Base-by-base conservation (phyloP, 2,888 invertebrate species). In the Helobdella robusta region DNA sequence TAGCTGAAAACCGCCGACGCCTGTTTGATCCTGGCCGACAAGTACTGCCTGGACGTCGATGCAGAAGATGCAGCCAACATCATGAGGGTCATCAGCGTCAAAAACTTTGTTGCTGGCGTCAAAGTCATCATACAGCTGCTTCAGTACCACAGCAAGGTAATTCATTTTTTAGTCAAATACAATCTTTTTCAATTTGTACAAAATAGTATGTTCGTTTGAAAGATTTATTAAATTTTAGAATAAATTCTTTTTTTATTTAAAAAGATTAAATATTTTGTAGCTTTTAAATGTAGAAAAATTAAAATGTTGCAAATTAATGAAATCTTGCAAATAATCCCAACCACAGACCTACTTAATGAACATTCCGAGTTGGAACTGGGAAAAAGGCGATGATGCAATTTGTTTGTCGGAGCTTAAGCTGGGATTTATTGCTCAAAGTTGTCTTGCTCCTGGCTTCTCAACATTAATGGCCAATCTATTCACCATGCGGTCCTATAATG, bases 61-160 rank as follows among this genome's bases (percentile, higher is more conserved):
- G 97, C 97, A 62, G 98, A 99, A 83, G 98, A 99, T 83, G 98
- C 98, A 71, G 97, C 98, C 72, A 98, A 99, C 82, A 99, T 99
- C 79, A 99, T 99, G 98, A 85, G 98, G 79, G 98, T 98, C 72
- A 99, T 99, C 80, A 97, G 97, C 71, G 98, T 99, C 81, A 99
- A 99, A 84, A 99, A 99, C 83, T 98, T 94, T 83, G 95, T 94
- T 75, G 94, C 97, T 78, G 95, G 97, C 81, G 98, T 98, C 81
- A 87, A 98, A 79, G 97, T 99, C 76, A 98, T 99, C 80, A 97
- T 99, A 75, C 98, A 99, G 82, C 85, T 99, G 75, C 94, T 99
- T 92, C 98, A 99, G 83, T 99, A 99, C 83, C 98, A 98, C 81
- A 70, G 68, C 52, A 70, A 70, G 70, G 70, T 70, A 2, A 20